These are phyloP conservation scores for Pholis gunnellus DNA, from an alignment of 2,113 vertebrate genomes.

Conservation along the genomic window DNA sequence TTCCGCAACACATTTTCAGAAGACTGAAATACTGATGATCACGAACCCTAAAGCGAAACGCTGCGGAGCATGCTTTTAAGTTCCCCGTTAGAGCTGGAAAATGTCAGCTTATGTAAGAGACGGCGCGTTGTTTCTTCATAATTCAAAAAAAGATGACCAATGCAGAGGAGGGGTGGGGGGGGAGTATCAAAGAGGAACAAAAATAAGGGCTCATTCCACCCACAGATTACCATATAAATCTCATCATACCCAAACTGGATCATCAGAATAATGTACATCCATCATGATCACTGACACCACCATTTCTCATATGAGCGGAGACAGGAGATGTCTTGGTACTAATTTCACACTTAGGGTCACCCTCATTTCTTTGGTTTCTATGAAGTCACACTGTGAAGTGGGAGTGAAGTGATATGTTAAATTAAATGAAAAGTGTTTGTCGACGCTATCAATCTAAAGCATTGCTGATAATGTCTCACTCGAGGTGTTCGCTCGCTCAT, in stretches of 20 bases:
- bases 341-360: constrained; percentile 74
- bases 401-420: constrained; percentile 65
- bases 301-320: constrained; percentile 45
- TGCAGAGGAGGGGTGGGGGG: neutral
- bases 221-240: constrained; percentile 51
- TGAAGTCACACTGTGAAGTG: constrained; percentile 49
- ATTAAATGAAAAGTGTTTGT: constrained; percentile 63
- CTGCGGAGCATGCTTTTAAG: neutral
- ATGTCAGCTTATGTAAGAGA: constrained; percentile 8
- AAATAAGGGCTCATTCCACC: constrained; percentile 26
- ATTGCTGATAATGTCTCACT: constrained; percentile 41
- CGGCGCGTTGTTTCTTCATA: neutral
- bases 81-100: neutral
- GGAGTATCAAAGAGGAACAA: neutral
- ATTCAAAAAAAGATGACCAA: constrained; percentile 1
- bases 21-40: constrained; percentile 27
- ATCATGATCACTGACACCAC: constrained; percentile 52
- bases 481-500: constrained; percentile 8
- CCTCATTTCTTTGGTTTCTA: constrained; percentile 46
- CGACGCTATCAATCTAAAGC: constrained; percentile 49
- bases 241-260: constrained; percentile 47
- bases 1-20: constrained; percentile 24
- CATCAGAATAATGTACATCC: constrained; percentile 60
- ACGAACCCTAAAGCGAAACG: constrained; percentile 24
- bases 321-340: constrained; percentile 37